Evolutionary conservation across 2,113 vertebrate species (phyloP).

Genomic region (Anoplopoma fimbria): DNA sequence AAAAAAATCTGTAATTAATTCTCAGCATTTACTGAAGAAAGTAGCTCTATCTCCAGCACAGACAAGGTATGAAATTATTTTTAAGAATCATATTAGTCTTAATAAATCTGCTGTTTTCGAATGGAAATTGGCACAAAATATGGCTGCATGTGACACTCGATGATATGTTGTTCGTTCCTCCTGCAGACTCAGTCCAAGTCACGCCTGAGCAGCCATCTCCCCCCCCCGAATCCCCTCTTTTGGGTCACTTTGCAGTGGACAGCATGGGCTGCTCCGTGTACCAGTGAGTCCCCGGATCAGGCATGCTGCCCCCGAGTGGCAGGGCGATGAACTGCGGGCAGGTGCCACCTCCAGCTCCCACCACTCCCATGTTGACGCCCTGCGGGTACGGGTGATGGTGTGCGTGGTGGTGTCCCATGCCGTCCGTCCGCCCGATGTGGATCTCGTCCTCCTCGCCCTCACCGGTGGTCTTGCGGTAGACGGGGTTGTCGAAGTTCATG

Average conservation of each 20-base stretch:
- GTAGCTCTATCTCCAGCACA: slow-evolving; percentile 35
- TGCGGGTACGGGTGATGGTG: slow-evolving; percentile 84
- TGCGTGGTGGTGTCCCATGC: slow-evolving; percentile 90
- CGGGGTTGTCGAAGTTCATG: slow-evolving; percentile 99
- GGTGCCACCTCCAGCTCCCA: slow-evolving; percentile 66
- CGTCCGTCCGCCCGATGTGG: slow-evolving; percentile 91
- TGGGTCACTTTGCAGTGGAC: slow-evolving; percentile 76
- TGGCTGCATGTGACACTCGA: slow-evolving; percentile 55
- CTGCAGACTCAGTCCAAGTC: slow-evolving; percentile 50
- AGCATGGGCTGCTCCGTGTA: slow-evolving; percentile 85
- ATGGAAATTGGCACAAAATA: slow-evolving; percentile 55
- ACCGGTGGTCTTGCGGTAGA: slow-evolving; percentile 96
- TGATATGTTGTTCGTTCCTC: slow-evolving; percentile 61
- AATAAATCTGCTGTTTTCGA: slow-evolving; percentile 14
- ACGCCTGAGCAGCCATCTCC: slow-evolving; percentile 63
- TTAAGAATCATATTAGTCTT: slow-evolving; percentile 19
- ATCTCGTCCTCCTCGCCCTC: slow-evolving; percentile 97
- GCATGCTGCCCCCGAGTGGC: slow-evolving; percentile 81
- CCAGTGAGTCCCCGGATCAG: slow-evolving; percentile 85
- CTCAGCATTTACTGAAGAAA: slow-evolving; percentile 27
- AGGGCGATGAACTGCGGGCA: slow-evolving; percentile 84
- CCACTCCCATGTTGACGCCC: slow-evolving; percentile 80
- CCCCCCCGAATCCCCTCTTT: neutral
- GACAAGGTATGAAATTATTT: slow-evolving; percentile 27
- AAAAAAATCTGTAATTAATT: slow-evolving; percentile 15